Base-by-base conservation (phyloP, 2,113 vertebrate genomes). In the Rhabdornis inornatus region DNA sequence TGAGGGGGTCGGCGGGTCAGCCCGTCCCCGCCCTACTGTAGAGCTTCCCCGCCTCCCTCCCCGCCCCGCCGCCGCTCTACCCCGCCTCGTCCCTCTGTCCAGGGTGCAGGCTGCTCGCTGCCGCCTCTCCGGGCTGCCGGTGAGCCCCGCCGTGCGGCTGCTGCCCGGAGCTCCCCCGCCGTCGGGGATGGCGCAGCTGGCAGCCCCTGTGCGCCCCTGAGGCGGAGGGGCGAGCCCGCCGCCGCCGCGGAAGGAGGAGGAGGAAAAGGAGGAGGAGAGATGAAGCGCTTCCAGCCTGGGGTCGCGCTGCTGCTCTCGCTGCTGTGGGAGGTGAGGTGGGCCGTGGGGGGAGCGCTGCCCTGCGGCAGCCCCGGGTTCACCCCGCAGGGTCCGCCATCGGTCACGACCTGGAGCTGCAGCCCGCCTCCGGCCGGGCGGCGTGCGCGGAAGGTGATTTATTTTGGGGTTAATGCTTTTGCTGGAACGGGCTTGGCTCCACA, bases 271-370 rank as follows among this genome's bases (percentile, higher is more conserved):
- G 39, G 30, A 83, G 68, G 64, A 92, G 91, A 91, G 50, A 96
- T 96, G 96, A 93, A 17, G 65, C 77, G 35, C 42, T 87, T 96
- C 57, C 90, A 95, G 20, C 80, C 75, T 30, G 83, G 93, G 80
- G 70, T 90, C 65, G 66, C 78, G 40, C 23, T 96, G 68, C 65
- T 97, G 83, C 90, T 97, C 24, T 90, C 92, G 57, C 93, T 97
- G 69, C 85, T 95, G 49, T 93, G 95, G 90, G 94, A 96, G 96
- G 96, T 96, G 85, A 97, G 94, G 35, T 22, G 76, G 81, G 74
- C 27, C 7, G 47, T 8, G 42, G 7, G 9, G 35, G 12, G 10
- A 49, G 42, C 59, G 42, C 59, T 80, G 59, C 50, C 76, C 10
- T 52, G 45, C 47, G 9, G 55, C 64, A 55, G 56, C 56, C 56